Base-by-base conservation (phyloP, 2,888 invertebrate genomes). In the Drosophila dives region DNA sequence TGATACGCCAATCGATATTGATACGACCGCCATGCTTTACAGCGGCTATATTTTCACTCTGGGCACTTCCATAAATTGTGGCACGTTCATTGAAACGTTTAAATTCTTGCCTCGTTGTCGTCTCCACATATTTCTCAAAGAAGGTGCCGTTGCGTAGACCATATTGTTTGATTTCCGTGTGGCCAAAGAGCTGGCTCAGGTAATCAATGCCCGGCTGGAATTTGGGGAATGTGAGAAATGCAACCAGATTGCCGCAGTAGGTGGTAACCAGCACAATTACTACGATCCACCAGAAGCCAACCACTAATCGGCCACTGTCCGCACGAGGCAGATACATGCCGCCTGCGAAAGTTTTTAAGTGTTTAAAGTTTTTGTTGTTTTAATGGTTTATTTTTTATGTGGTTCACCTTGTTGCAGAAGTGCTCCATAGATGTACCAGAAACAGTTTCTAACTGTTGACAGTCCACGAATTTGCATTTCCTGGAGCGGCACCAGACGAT, bases 251-350 rank as follows among this genome's bases (percentile, higher is more conserved):
- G 3, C 98, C 98, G 63, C 97, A 97, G 92, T 98, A 98, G 0
- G 98, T 98, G 23, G 98, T 98, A 0, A 98, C 97, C 26, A 98
- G 94, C 0, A 98, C 96, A 73, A 98, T 94, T 0, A 98, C 98
- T 1, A 97, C 97, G 55, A 98, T 92, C 98, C 98, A 98, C 98
- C 98, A 98, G 1, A 97, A 95, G 0, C 97, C 97, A 0, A 98
- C 95, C 4, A 98, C 94, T 10, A 98, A 92, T 8, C 98, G 95
- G 3, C 97, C 97, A 83, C 98, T 98, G 91, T 97, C 97, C 0
- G 97, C 97, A 62, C 95, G 94, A 0, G 98, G 98, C 38, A 98
- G 93, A 89, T 97, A 96, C 95, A 97, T 96, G 6, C 98, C 98
- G 73, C 98, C 98, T 97, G 83, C 3, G 64, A 66, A 2, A 49